These are phyloP conservation scores for Mimachlamys varia DNA, from an alignment of 2,888 invertebrate species.

Conservation along the genomic window DNA sequence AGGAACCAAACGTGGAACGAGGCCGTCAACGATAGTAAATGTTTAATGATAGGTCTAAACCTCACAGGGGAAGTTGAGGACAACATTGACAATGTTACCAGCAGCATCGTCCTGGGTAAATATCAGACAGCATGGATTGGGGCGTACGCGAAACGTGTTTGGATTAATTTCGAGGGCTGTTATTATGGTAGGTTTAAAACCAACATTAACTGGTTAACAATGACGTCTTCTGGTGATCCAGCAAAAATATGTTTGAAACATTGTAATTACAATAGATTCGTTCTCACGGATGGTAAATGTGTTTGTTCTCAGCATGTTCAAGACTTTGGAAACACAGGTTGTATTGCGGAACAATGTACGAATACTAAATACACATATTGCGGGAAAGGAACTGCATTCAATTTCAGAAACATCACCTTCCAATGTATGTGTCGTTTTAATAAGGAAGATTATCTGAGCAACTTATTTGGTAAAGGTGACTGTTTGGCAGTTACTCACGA, in stretches of 20 bases:
- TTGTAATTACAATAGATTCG: neutral
- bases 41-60: too few species aligned
- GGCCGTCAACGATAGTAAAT: too few species aligned
- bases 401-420: too few species aligned
- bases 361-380: too few species aligned
- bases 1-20: too few species aligned
- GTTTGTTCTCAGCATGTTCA: neutral
- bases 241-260: neutral
- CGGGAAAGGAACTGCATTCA: too few species aligned
- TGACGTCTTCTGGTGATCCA: neutral
- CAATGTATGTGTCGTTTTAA: too few species aligned
- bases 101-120: neutral
- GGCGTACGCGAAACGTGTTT: neutral
- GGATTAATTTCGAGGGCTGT: neutral
- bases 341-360: neutral
- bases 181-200: neutral
- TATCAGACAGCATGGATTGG: neutral
- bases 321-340: neutral
- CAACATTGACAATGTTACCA: too few species aligned
- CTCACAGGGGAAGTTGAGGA: too few species aligned
- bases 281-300: neutral
- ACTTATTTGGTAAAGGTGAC: too few species aligned
- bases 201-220: neutral
- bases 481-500: too few species aligned
- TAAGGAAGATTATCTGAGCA: too few species aligned